phyloP scores from a whole-genome alignment of 2,888 invertebrate genomes.

The Neoaliturus tenellus region DNA sequence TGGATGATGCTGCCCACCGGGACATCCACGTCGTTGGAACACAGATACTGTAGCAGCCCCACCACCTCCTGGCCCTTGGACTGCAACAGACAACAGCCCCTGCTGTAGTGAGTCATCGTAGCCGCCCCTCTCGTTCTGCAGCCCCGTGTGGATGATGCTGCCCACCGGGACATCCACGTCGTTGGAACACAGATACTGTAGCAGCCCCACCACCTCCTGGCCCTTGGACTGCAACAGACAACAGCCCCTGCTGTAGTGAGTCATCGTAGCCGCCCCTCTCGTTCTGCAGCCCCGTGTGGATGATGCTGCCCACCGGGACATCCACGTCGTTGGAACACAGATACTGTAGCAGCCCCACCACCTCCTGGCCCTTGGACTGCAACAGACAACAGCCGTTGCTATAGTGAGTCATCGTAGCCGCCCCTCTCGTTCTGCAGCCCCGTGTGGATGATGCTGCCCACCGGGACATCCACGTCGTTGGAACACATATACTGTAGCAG shows the following conservation, averaged over 20 bases:
- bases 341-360: slow-evolving; percentile 92
- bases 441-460: slow-evolving; percentile 96
- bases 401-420: no score
- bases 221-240: slow-evolving; percentile 83
- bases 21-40: slow-evolving; percentile 97
- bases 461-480: slow-evolving; percentile 95
- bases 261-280: slow-evolving; percentile 78
- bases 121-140: slow-evolving; percentile 83
- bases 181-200: slow-evolving; percentile 97
- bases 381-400: slow-evolving; percentile 92
- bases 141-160: slow-evolving; percentile 97
- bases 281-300: slow-evolving; percentile 99
- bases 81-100: slow-evolving; percentile 71
- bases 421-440: slow-evolving; percentile 98
- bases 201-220: slow-evolving; percentile 89
- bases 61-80: slow-evolving; percentile 93
- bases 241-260: slow-evolving; percentile 74
- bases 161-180: slow-evolving; percentile 96
- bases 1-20: slow-evolving; percentile 96
- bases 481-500: slow-evolving; percentile 95
- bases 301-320: slow-evolving; percentile 93
- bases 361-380: slow-evolving; percentile 91
- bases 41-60: slow-evolving; percentile 92
- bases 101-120: slow-evolving; percentile 73
- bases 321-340: slow-evolving; percentile 98